Evolutionary conservation across 2,888 invertebrate species (phyloP).

Genomic region (Caenorhabditis sp.): DNA sequence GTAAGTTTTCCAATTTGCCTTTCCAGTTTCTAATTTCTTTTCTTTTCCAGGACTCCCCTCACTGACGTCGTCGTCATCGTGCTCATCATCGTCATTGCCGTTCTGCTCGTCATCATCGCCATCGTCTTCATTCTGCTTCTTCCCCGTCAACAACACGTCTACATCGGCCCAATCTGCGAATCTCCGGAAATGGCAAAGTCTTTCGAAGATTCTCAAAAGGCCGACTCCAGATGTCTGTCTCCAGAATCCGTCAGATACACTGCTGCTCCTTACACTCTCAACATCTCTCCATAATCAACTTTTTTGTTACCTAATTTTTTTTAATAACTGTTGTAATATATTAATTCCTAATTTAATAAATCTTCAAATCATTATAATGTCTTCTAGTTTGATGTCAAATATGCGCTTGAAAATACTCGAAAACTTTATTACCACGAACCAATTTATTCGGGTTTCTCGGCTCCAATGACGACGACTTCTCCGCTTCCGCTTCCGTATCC

Average conservation of each 20-base stretch:
- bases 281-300: neutral
- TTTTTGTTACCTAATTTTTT: too few relatives aligned
- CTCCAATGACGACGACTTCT: conserved; percentile 17
- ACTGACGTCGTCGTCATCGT: neutral
- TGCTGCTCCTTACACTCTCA: conserved; percentile 4
- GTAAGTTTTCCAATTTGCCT: conserved; percentile 1
- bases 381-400: too few relatives aligned
- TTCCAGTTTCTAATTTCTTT: neutral
- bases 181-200: neutral
- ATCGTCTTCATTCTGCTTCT: neutral
- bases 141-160: neutral
- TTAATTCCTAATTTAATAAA: too few relatives aligned
- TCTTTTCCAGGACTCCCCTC: neutral
- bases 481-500: conserved; percentile 16
- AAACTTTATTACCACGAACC: neutral
- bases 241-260: conserved; percentile 28
- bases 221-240: conserved; percentile 10
- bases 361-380: too few relatives aligned
- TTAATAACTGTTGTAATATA: too few relatives aligned
- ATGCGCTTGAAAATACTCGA: neutral
- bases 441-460: conserved; percentile 1
- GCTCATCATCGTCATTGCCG: conserved; percentile 13
- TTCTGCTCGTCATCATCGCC: conserved; percentile 3
- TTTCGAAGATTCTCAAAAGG: neutral
- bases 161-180: conserved; percentile 17